phyloP scores from a whole-genome alignment of 1,140 invertebrate species.

The Wasmannia auropunctata region DNA sequence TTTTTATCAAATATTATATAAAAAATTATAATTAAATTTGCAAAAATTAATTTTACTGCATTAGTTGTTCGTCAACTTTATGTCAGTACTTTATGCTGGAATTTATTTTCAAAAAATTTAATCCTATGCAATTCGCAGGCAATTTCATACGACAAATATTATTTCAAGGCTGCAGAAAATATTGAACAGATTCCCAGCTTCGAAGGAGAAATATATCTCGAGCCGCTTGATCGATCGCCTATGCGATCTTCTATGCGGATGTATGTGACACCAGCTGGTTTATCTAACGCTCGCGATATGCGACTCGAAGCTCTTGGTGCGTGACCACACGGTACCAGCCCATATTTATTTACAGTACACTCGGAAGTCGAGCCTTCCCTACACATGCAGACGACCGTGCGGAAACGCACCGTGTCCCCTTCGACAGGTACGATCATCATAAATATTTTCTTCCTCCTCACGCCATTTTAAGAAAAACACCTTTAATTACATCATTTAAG shows the following conservation, averaged over 20 bases:
- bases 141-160: not conserved
- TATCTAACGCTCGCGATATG: slow-evolving; percentile 46
- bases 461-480: not conserved
- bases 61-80: too few species aligned
- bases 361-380: slow-evolving; percentile 60
- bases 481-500: not conserved
- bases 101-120: not conserved
- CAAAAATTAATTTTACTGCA: not conserved
- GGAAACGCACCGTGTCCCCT: slow-evolving; percentile 20
- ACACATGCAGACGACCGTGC: not conserved
- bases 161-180: not conserved
- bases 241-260: slow-evolving; percentile 9
- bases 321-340: slow-evolving; percentile 60
- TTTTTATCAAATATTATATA: not conserved
- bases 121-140: not conserved
- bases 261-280: slow-evolving; percentile 38
- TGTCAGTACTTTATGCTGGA: not conserved
- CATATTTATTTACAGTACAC: slow-evolving; percentile 63
- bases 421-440: slow-evolving; percentile 33
- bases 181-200: not conserved
- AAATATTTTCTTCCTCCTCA: not conserved
- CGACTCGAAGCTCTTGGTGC: slow-evolving; percentile 49
- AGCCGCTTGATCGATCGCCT: slow-evolving; percentile 10
- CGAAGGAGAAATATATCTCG: slow-evolving; percentile 15
- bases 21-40: not conserved